Evolutionary conservation across 2,888 invertebrate genomes (phyloP), one percentile per base, ranked within the genome.

Genomic region (Taphrorychus bicolor): DNA sequence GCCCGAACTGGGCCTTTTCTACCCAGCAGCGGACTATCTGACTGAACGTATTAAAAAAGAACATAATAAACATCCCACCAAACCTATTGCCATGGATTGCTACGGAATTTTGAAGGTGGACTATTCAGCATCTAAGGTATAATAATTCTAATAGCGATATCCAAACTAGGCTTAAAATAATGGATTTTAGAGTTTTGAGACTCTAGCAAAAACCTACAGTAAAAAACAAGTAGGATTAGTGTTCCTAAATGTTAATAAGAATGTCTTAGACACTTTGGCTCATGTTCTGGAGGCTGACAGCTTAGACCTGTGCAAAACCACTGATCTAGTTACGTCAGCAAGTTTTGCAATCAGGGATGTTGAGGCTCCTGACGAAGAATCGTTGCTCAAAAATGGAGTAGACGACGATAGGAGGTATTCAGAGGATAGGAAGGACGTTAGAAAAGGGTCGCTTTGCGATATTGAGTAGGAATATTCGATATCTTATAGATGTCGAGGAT

Each of bases 1-100:
- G 72, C 89, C 91, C 1, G 85, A 88, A 71, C 81, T 87, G 56
- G 91, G 91, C 56, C 81, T 93, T 57, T 88, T 87, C 77, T 94
- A 91, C 82, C 87, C 92, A 22, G 89, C 90, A 53, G 87, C 89
- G 2, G 90, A 91, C 79, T 86, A 85, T 72, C 79, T 92, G 45
- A 85, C 87, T 5, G 83, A 85, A 52, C 85, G 85, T 74, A 82
- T 91, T 57, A 80, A 80, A 32, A 82, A 85, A 56, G 84, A 86
- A 5, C 73, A 74, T 54, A 72, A 66, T 7, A 86, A 85, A 24
- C 71, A 79, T 51, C 78, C 81, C 68, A 76, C 83, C 23, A 83
- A 82, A n/a, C 87, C 88, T 0, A 77, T 89, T 21, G 84, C 88
- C 0, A 76, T 94, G 0, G 89, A 93, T 80, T 91, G 91, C 74